phyloP scores from a whole-genome alignment of 1,140 invertebrate species.

The Lasioglossum albipes region DNA sequence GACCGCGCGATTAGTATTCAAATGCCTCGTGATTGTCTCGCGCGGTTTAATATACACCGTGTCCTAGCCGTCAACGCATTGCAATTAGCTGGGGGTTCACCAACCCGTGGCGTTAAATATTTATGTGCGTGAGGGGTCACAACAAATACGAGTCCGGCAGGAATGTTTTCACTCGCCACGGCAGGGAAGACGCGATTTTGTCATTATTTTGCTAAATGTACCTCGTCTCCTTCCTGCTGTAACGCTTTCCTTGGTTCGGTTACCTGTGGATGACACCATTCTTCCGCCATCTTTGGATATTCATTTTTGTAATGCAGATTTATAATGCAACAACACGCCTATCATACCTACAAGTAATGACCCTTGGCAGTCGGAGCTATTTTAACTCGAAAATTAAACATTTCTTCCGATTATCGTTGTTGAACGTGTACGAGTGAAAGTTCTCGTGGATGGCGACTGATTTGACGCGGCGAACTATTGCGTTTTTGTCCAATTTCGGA shows the following conservation, averaged over 20 bases:
- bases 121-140: neutral
- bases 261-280: too few relatives aligned
- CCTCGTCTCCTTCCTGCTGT: too few relatives aligned
- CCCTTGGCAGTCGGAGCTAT: too few relatives aligned
- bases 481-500: slow-evolving; percentile 60
- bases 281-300: too few relatives aligned
- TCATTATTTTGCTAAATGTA: neutral
- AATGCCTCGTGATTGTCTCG: slow-evolving; percentile 18
- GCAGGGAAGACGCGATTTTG: neutral
- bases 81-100: slow-evolving; percentile 34
- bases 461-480: slow-evolving; percentile 75
- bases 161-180: neutral
- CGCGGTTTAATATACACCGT: slow-evolving; percentile 6
- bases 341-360: too few relatives aligned
- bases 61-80: slow-evolving; percentile 10
- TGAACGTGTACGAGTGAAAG: slow-evolving; percentile 85
- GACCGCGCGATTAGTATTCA: slow-evolving; percentile 16
- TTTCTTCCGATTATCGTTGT: slow-evolving; percentile 84
- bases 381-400: too few relatives aligned
- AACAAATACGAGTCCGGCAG: neutral
- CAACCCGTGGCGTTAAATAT: slow-evolving; percentile 35
- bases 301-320: too few relatives aligned
- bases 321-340: too few relatives aligned
- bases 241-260: too few relatives aligned
- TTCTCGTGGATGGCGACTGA: slow-evolving; percentile 82